Conservation (phyloP, 1,140 invertebrate genomes). For the Anagrus nilaparvatae region DNA sequence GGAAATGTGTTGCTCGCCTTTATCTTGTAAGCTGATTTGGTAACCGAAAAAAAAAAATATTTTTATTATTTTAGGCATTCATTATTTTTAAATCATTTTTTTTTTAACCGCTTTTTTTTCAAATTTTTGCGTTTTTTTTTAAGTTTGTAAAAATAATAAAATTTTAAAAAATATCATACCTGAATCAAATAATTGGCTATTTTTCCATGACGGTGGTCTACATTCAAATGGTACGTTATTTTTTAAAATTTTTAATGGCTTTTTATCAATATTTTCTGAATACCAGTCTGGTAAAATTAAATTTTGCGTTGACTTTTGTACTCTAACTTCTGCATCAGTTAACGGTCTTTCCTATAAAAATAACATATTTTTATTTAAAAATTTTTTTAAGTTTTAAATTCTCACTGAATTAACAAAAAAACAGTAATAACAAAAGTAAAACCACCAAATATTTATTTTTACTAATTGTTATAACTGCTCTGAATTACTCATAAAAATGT, state of each 20-base stretch:
- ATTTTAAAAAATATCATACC: not conserved
- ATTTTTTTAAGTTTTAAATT: not conserved
- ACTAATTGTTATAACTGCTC: no score
- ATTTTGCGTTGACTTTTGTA: conserved; percentile 44
- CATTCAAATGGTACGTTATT: conserved; percentile 16
- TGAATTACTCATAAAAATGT: no score
- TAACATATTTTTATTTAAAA: not conserved
- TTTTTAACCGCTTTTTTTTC: not conserved
- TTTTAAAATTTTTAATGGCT: conserved; percentile 19
- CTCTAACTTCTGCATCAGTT: conserved; percentile 44
- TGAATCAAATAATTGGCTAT: not conserved
- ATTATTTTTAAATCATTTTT: not conserved
- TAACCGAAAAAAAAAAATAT: not conserved
- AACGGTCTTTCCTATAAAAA: conserved; percentile 19
- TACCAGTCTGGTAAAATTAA: conserved; percentile 48
- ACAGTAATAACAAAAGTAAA: not conserved
- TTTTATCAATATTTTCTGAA: conserved; percentile 30
- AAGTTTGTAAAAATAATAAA: not conserved
- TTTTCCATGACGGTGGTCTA: conserved; percentile 20
- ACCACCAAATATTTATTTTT: no score
- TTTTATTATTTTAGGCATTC: not conserved
- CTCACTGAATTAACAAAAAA: not conserved
- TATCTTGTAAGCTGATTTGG: not conserved
- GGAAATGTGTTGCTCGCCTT: conserved; percentile 18
- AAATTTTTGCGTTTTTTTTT: not conserved